Evolutionary conservation across 2,888 invertebrate genomes (phyloP), one percentile per base, ranked within the genome.

Genomic region (Spodoptera littoralis): DNA sequence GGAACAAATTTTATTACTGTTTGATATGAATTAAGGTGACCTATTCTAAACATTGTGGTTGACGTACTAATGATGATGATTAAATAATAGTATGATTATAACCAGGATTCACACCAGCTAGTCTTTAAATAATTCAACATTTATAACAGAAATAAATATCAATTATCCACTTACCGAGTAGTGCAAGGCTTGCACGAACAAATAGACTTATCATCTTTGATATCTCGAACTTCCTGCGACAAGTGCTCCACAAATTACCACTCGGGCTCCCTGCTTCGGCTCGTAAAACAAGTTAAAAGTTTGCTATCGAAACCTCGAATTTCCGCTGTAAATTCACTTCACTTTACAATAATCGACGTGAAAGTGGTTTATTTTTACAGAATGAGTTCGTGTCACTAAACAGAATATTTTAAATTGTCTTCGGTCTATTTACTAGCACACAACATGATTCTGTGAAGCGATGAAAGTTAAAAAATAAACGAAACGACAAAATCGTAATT

Each of bases 91-190:
- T n/a, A n/a, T 36, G 4, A 30, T 30, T 6, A 30, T 6, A 30
- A 30, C 5, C 6, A 30, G 5, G 6, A 30, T 6, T 30, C 30
- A 30, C 9, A 36, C 36, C 27, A 27, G 27, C 27, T 5, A 36
- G 9, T 36, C 36, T 36, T 36, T 1, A 30, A 9, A 36, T 36
- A 36, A 58, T 12, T 43, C 2, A 6, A 13, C 44, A 8, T 70
- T 65, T 64, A 54, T 68, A 49, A 62, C 72, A 61, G 4, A 64
- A 72, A 71, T 56, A 55, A 60, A 42, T 18, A 56, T 45, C 11
- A 61, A 46, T 63, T 66, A 53, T 58, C 59, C 59, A 82, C 90
- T 89, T 86, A 93, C 93, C 87, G 50, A 93, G 77, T 74, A 92
- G 57, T 68, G 83, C 72, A 61, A 93, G 79, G 67, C 82, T 77